These are phyloP conservation scores for Epinotia demarniana DNA, from an alignment of 2,888 invertebrate genomes.

Conservation along the genomic window DNA sequence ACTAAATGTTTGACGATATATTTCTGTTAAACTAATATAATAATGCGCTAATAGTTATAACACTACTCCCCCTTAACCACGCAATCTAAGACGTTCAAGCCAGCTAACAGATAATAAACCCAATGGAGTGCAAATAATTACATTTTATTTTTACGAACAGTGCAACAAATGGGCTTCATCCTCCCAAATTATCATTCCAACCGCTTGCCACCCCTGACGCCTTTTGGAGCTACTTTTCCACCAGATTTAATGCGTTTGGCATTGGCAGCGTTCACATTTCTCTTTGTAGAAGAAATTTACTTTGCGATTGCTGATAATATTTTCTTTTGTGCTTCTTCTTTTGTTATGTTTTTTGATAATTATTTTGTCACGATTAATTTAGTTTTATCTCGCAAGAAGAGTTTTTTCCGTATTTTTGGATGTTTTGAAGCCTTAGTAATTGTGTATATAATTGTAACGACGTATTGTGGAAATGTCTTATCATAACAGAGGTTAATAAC, in stretches of 20 bases:
- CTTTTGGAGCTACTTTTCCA: conserved; percentile 15
- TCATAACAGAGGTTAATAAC: background rate
- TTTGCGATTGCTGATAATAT: conserved; percentile 43
- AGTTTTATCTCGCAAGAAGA: conserved; percentile 33
- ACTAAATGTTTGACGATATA: too few species aligned
- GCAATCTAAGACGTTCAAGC: conserved; percentile 40
- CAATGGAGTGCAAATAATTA: conserved; percentile 46
- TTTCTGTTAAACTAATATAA: too few species aligned
- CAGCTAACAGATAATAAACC: conserved; percentile 44
- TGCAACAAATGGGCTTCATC: conserved; percentile 36
- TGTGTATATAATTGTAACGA: background rate
- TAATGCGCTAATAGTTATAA: background rate
- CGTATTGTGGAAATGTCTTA: background rate
- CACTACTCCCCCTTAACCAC: conserved; percentile 33
- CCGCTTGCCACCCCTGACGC: background rate
- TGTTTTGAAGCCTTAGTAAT: background rate
- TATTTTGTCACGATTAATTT: conserved; percentile 43
- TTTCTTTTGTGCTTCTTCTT: conserved; percentile 37
- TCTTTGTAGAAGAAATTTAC: conserved; percentile 30
- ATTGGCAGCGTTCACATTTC: background rate
- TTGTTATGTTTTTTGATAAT: conserved; percentile 36
- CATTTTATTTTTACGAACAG: conserved; percentile 37
- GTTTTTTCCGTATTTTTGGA: background rate
- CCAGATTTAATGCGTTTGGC: background rate
- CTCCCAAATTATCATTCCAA: conserved; percentile 29